Evolutionary conservation across 2,113 vertebrate species (phyloP).

Genomic region (Prunella himalayana): DNA sequence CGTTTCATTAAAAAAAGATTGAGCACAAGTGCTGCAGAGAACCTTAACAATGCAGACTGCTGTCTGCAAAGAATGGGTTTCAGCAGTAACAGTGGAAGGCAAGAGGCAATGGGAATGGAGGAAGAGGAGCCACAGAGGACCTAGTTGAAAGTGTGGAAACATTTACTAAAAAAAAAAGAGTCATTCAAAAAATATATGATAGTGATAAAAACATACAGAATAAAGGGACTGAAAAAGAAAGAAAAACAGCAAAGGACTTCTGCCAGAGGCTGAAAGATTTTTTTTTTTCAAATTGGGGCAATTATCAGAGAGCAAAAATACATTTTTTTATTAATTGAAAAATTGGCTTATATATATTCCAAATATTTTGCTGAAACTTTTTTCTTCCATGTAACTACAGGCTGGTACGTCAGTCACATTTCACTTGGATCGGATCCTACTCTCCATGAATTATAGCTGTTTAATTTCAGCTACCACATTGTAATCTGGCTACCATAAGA

Average conservation of each 20-base stretch:
- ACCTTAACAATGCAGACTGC: neutral
- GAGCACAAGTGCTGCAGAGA: neutral
- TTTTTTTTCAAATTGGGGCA: neutral
- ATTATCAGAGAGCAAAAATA: neutral
- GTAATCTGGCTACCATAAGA: neutral
- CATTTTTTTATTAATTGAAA: neutral
- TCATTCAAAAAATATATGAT: neutral
- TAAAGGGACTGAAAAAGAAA: neutral
- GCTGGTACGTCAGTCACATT: neutral
- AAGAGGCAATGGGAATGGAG: neutral
- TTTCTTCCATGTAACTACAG: neutral
- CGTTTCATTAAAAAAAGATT: neutral
- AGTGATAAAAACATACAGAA: neutral
- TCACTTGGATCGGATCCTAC: neutral
- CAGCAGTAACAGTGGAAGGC: neutral
- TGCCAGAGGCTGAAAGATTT: neutral
- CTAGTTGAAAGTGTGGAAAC: neutral
- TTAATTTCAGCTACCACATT: neutral
- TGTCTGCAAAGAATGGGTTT: neutral
- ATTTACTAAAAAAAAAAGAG: neutral
- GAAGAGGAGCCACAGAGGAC: neutral
- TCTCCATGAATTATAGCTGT: neutral
- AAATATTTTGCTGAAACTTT: neutral
- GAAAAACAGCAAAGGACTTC: neutral
- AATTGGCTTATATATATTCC: neutral